A percentile compares a stretch with the other conserved stretches of the same genome.
These are phyloP conservation scores for Hemicordylus capensis DNA, from an alignment of 2,113 vertebrate genomes.

Conservation along the genomic window DNA sequence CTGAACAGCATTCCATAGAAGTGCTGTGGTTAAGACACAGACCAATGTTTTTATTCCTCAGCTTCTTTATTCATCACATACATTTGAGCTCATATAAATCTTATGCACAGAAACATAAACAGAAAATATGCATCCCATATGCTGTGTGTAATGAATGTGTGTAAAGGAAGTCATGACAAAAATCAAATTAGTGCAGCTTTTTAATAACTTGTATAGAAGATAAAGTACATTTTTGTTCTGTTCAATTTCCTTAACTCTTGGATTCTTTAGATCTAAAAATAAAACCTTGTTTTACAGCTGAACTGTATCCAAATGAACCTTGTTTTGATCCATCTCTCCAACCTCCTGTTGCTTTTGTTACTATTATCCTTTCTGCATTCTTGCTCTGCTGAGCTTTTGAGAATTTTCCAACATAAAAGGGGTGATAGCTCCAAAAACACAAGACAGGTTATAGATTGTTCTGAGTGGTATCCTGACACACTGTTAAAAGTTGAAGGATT, in stretches of 20 bases:
- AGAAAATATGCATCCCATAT: not conserved
- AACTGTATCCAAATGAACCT: not conserved
- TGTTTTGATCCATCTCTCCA: not conserved
- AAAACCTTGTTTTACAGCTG: not conserved
- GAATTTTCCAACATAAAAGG: not conserved
- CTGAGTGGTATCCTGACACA: not conserved
- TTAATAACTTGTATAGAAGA: not conserved
- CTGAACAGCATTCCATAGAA: no score
- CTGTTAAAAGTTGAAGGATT: not conserved
- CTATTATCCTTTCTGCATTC: not conserved
- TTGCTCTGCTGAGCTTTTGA: not conserved
- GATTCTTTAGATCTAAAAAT: constrained; percentile 12
- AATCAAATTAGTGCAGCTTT: not conserved
- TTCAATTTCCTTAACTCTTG: not conserved
- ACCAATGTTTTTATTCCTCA: not conserved
- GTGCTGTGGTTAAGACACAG: no score
- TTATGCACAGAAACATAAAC: not conserved
- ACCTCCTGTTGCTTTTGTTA: not conserved
- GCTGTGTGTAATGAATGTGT: not conserved
- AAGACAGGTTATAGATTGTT: not conserved
- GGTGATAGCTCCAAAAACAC: not conserved
- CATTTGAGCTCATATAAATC: not conserved
- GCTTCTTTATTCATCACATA: not conserved
- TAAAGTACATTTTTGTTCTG: constrained; percentile 12
- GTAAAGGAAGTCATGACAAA: not conserved